These are phyloP conservation scores for Vireo altiloquus DNA, from an alignment of 2,113 vertebrate species.

Conservation along the genomic window DNA sequence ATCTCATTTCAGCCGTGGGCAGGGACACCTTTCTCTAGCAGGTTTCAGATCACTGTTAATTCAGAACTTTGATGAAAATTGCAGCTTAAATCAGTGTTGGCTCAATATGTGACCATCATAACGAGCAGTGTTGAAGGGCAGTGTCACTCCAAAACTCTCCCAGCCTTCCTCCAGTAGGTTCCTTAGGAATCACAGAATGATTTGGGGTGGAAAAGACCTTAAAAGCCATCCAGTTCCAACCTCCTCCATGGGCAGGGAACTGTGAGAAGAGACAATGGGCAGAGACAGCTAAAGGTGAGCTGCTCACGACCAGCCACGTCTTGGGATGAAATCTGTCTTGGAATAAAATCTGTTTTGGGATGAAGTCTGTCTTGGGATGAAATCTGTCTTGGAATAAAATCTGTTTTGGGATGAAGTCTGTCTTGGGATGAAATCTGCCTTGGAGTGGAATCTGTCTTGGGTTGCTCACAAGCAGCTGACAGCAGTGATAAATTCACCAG, in stretches of 20 bases:
- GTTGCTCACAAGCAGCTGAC: background rate
- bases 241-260: background rate
- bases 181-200: background rate
- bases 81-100: background rate
- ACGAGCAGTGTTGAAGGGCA: background rate
- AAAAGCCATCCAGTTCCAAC: background rate
- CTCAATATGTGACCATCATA: fast-evolving
- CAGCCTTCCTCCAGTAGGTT: background rate
- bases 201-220: background rate
- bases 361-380: background rate
- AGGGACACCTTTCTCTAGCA: background rate
- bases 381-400: background rate
- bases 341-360: background rate
- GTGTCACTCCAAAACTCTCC: fast-evolving
- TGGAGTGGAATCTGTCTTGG: background rate
- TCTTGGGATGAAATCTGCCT: background rate
- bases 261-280: fast-evolving
- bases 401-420: background rate
- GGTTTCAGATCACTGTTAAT: background rate
- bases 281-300: background rate
- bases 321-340: background rate
- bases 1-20: fast-evolving
- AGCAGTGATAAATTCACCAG: background rate
- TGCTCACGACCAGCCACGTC: background rate
- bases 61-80: background rate